Percentiles rank a stretch among this genome's conserved stretches.
Evolutionary conservation across 2,113 vertebrate genomes (phyloP).

Genomic region (Ursus arctos): DNA sequence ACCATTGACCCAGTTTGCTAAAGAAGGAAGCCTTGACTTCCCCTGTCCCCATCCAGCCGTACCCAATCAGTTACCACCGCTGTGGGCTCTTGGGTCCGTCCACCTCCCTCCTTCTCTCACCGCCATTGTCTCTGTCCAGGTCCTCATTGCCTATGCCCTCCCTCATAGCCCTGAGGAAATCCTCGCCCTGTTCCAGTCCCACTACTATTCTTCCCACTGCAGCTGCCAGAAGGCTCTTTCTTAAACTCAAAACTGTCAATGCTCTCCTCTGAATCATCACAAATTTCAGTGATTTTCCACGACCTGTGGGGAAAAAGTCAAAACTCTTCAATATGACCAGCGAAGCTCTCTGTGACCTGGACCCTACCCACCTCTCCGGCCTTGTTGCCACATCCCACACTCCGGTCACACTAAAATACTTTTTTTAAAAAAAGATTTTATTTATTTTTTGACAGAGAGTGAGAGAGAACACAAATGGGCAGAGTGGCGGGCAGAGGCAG

Average conservation of each 20-base stretch:
- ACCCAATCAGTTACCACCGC: neutral
- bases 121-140: neutral
- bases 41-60: neutral
- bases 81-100: neutral
- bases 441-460: too few relatives aligned
- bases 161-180: neutral
- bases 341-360: neutral
- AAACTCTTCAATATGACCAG: neutral
- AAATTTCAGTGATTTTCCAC: conserved; percentile 11
- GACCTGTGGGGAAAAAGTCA: neutral
- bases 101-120: neutral
- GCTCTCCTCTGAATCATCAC: neutral
- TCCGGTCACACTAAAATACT: neutral
- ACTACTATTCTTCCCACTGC: neutral
- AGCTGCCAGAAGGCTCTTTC: neutral
- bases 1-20: conserved; percentile 54
- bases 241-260: conserved; percentile 15
- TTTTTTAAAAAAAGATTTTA: neutral
- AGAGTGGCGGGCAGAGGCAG: too few relatives aligned
- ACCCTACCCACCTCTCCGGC: neutral
- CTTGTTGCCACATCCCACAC: neutral
- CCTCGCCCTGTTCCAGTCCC: neutral
- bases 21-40: conserved; percentile 1
- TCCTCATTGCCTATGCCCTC: neutral
- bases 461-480: too few relatives aligned